phyloP scores from a whole-genome alignment of 2,888 invertebrate genomes.

The Crepidodera aurea region DNA sequence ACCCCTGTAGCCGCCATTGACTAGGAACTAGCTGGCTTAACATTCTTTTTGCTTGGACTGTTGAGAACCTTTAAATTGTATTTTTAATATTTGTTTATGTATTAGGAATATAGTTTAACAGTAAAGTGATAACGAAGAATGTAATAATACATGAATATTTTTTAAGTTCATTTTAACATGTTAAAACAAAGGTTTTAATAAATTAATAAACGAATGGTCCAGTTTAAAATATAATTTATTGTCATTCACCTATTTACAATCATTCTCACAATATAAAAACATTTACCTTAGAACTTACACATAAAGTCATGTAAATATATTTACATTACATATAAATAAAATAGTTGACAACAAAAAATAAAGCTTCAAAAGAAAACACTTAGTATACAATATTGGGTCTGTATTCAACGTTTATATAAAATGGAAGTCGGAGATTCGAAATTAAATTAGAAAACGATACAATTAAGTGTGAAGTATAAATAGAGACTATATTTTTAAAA shows the following conservation, averaged over 20 bases:
- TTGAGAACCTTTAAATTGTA: too few species aligned
- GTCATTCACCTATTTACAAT: slow-evolving; percentile 41
- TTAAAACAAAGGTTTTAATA: too few species aligned
- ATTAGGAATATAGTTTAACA: too few species aligned
- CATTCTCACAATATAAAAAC: slow-evolving; percentile 40
- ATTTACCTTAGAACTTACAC: slow-evolving; percentile 25
- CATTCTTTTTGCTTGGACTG: too few species aligned
- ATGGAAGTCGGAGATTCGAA: background rate
- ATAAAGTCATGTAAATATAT: slow-evolving; percentile 43
- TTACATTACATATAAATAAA: slow-evolving; percentile 42
- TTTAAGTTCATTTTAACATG: too few species aligned
- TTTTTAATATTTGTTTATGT: too few species aligned
- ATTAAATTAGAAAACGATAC: background rate
- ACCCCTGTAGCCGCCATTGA: too few species aligned
- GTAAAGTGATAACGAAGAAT: too few species aligned
- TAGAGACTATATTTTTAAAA: background rate
- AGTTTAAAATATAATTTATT: slow-evolving; percentile 39
- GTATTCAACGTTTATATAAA: slow-evolving; percentile 10
- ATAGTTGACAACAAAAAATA: slow-evolving; percentile 31
- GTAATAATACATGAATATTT: too few species aligned
- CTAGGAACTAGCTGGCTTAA: too few species aligned
- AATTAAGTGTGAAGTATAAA: background rate
- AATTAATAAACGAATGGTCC: too few species aligned
- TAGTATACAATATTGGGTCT: slow-evolving; percentile 29
- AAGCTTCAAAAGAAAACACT: slow-evolving; percentile 35